Evolutionary conservation across 2,113 vertebrate genomes (phyloP).

Genomic region (Spilogale gracilis): DNA sequence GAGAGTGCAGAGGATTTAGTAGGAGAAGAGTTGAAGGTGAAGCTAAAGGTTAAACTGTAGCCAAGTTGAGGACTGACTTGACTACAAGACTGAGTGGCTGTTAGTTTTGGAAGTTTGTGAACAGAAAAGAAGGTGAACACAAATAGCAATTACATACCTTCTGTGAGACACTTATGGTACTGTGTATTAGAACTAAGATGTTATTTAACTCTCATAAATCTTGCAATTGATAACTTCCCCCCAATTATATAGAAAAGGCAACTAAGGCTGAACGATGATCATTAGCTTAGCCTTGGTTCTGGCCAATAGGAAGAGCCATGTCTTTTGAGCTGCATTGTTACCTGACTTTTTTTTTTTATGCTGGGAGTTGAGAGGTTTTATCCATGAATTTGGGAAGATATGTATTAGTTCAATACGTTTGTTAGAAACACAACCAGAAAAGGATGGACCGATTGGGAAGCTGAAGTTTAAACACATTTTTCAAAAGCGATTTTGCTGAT

Average conservation of each 20-base stretch:
- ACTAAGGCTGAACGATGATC: not conserved
- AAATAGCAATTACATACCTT: fast-evolving
- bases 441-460: not conserved
- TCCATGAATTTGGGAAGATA: not conserved
- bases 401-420: not conserved
- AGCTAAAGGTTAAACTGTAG: not conserved
- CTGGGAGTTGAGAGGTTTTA: not conserved
- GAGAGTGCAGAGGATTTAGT: not conserved
- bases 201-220: not conserved
- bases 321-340: fast-evolving
- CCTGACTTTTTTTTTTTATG: not conserved
- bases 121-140: not conserved
- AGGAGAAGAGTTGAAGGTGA: not conserved
- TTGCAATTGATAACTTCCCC: not conserved
- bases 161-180: not conserved
- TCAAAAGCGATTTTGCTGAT: not conserved
- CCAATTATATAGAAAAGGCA: not conserved
- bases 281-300: not conserved
- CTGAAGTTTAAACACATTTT: not conserved
- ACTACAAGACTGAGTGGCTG: fast-evolving
- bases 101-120: not conserved
- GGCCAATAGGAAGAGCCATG: fast-evolving
- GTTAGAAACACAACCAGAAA: not conserved
- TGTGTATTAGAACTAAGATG: not conserved
- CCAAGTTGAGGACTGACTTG: not conserved